phyloP scores from a whole-genome alignment of 2,888 invertebrate genomes.

The Pterostichus niger region DNA sequence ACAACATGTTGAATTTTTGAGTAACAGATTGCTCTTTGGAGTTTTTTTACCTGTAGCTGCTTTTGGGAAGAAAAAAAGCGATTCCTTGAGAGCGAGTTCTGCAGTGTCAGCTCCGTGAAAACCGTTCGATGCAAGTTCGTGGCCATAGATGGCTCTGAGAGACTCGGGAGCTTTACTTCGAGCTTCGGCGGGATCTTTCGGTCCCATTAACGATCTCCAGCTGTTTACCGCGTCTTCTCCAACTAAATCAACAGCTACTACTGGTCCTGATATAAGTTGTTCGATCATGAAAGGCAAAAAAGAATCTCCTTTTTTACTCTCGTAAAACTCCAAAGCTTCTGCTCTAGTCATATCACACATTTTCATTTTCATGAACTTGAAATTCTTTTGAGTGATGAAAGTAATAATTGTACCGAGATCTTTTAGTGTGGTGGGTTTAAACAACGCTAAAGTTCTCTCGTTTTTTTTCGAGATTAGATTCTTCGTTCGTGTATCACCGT shows the following conservation, averaged over 20 bases:
- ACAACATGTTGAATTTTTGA: slow-evolving; percentile 87
- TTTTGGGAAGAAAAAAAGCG: slow-evolving; percentile 83
- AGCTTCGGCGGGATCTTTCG: slow-evolving; percentile 82
- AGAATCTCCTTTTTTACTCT: slow-evolving; percentile 79
- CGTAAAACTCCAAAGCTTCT: slow-evolving; percentile 83
- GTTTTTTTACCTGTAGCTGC: slow-evolving; percentile 68
- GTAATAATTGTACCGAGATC: slow-evolving; percentile 88
- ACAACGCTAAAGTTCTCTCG: slow-evolving; percentile 86
- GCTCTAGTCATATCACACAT: slow-evolving; percentile 85
- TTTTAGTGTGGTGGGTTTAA: slow-evolving; percentile 86
- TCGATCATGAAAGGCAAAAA: slow-evolving; percentile 84
- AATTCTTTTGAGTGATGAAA: slow-evolving; percentile 81
- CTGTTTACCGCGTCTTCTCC: slow-evolving; percentile 83
- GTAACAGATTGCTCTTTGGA: slow-evolving; percentile 72
- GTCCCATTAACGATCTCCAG: slow-evolving; percentile 82
- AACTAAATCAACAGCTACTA: slow-evolving; percentile 86
- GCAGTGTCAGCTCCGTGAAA: slow-evolving; percentile 83
- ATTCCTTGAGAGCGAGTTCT: slow-evolving; percentile 79
- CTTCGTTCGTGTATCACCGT: slow-evolving; percentile 85
- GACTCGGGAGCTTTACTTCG: slow-evolving; percentile 79
- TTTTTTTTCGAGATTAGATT: slow-evolving; percentile 82
- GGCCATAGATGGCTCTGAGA: slow-evolving; percentile 84
- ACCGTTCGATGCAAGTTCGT: slow-evolving; percentile 84
- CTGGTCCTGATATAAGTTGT: slow-evolving; percentile 83
- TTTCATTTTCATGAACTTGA: slow-evolving; percentile 82